These are phyloP conservation scores for Oxyruncus cristatus DNA, from an alignment of 2,113 vertebrate species.

Conservation along the genomic window DNA sequence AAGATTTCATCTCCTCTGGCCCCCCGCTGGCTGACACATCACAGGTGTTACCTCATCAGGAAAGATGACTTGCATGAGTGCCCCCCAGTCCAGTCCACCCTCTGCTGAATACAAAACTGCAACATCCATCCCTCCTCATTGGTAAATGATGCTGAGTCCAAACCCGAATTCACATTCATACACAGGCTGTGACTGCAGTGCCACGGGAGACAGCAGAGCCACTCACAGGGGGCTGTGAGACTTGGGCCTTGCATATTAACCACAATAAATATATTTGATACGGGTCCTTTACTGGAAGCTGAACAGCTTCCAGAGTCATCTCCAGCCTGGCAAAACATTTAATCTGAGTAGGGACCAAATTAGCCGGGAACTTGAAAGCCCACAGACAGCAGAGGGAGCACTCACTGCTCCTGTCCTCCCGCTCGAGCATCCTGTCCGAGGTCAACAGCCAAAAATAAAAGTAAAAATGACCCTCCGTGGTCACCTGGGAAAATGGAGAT, in stretches of 20 bases:
- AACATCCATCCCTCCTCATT: rapidly evolving
- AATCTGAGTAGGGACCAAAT: not conserved
- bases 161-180: not conserved
- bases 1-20: not conserved
- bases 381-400: constrained; percentile 41
- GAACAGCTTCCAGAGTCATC: not conserved
- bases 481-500: not conserved
- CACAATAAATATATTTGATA: not conserved
- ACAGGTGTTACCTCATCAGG: not conserved
- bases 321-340: not conserved
- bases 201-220: not conserved
- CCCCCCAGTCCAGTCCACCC: not conserved
- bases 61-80: not conserved
- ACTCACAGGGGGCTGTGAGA: not conserved
- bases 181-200: not conserved
- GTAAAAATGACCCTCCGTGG: not conserved
- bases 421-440: not conserved
- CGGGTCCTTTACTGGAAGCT: not conserved
- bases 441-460: not conserved
- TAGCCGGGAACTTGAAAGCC: not conserved
- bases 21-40: not conserved
- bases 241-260: not conserved
- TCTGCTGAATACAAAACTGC: not conserved
- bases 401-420: not conserved
- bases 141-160: rapidly evolving